Base-by-base conservation (phyloP, 2,797 vertebrate species). In the Hyperoplus lanceolatus region DNA sequence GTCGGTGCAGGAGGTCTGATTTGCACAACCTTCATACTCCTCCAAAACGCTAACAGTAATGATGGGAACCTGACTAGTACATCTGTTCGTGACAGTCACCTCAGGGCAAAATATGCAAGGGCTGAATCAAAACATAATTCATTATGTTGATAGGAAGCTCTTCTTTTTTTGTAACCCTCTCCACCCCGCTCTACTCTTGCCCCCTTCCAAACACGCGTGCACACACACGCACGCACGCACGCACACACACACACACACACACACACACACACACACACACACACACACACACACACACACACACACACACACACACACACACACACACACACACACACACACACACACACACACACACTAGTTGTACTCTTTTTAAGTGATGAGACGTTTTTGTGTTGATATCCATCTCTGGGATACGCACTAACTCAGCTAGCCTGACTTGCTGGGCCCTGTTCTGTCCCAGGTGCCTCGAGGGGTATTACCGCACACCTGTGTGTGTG, bases 41-140 rank as follows among this genome's bases (percentile, higher is more conserved):
- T 29, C 29, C 29, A 29, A 29, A 85, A 87, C 85, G 88, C 82
- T 82, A 90, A 88, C 90, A 64, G 78, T 91, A 92, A 94, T 92
- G 92, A 93, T 94, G 93, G 91, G 92, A 94, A 94, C 87, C 86
- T 84, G 89, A 92, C 91, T 92, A 86, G 81, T 93, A 93, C 94
- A 94, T 93, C 91, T 94, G 94, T 93, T 93, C 80, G 54, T 91
- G 91, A 92, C 87, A 93, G 90, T 79, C 86, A 93, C 95, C 94
- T 69, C 90, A 2, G 93, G 29, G 94, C 93, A 59, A 92, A 93
- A 93, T 90, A 77, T 79, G 90, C 89, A 87, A 90, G 78, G 80
- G 87, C 73, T 90, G 83, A 91, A 94, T 94, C 91, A 94, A 94
- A 92, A 94, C 92, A 93, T 92, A 94, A 95, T 94, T 96, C 93